Evolutionary conservation across 2,888 invertebrate genomes (phyloP).

Genomic region (Sinhomidia bicolor): DNA sequence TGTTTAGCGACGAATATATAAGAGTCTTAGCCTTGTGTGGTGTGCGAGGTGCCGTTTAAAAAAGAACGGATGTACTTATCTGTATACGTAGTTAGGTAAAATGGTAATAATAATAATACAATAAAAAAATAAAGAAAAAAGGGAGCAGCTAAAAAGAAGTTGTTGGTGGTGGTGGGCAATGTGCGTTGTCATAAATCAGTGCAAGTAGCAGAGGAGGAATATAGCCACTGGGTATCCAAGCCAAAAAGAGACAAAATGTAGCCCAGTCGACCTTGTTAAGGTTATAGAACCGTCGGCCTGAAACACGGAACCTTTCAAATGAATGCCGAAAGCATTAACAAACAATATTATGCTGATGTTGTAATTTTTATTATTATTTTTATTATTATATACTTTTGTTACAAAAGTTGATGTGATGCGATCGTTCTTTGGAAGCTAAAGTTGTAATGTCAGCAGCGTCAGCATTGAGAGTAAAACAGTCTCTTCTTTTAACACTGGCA

Average conservation of each 20-base stretch:
- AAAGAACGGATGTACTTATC: constrained; percentile 15
- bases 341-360: constrained; percentile 8
- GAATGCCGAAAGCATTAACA: constrained; percentile 40
- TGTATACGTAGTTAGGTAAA: no score
- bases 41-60: neutral
- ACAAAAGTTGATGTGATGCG: constrained; percentile 8
- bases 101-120: no score
- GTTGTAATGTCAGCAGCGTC: neutral
- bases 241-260: constrained; percentile 25
- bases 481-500: no score
- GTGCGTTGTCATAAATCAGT: no score
- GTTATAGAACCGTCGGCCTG: constrained; percentile 67
- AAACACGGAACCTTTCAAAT: constrained; percentile 68
- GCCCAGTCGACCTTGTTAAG: constrained; percentile 65
- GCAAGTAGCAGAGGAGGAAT: neutral
- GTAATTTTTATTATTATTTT: constrained; percentile 36
- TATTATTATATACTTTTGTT: constrained; percentile 29
- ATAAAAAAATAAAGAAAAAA: constrained; percentile 10
- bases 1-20: no score
- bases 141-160: constrained; percentile 2
- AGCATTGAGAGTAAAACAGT: constrained; percentile 9
- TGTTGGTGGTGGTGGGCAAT: neutral
- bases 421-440: constrained; percentile 23
- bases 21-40: no score
- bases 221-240: constrained; percentile 1